A percentile compares a stretch with the other conserved stretches of the same genome.
Evolutionary conservation across 2,113 vertebrate genomes (phyloP).

Genomic region (Syngnathus scovelli): DNA sequence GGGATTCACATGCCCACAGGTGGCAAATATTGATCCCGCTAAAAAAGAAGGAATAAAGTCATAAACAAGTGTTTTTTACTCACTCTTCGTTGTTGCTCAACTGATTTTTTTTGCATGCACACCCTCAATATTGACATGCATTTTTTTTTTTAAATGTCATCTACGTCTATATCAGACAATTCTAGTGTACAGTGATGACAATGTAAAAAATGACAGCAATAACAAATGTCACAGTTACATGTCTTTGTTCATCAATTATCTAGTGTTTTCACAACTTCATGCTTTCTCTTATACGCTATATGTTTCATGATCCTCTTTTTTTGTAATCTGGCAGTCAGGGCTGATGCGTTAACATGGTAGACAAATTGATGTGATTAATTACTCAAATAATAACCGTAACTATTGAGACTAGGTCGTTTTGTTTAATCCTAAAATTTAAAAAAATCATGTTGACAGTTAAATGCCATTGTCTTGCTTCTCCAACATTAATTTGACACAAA

Average conservation of each 20-base stretch:
- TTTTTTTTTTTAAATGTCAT: background rate
- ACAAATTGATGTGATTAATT: background rate
- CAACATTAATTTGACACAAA: background rate
- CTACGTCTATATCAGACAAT: background rate
- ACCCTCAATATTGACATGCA: background rate
- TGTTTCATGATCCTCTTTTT: background rate
- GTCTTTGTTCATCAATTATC: too few species aligned
- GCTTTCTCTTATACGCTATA: too few species aligned
- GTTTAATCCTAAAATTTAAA: background rate
- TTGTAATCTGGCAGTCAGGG: background rate
- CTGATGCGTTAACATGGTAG: background rate
- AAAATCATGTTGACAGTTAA: background rate
- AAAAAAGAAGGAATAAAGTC: background rate
- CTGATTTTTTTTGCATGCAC: background rate
- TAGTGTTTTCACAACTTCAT: too few species aligned
- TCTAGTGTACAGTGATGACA: background rate
- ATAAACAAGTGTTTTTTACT: background rate
- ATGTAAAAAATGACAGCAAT: background rate
- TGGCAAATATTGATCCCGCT: too few species aligned
- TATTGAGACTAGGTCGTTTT: background rate
- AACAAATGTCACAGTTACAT: too few species aligned
- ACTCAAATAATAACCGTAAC: background rate
- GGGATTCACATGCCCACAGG: too few species aligned
- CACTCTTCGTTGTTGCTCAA: background rate
- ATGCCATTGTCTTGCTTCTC: background rate